These are phyloP conservation scores for Atrichornis clamosus DNA, from an alignment of 2,113 vertebrate species.

Conservation along the genomic window DNA sequence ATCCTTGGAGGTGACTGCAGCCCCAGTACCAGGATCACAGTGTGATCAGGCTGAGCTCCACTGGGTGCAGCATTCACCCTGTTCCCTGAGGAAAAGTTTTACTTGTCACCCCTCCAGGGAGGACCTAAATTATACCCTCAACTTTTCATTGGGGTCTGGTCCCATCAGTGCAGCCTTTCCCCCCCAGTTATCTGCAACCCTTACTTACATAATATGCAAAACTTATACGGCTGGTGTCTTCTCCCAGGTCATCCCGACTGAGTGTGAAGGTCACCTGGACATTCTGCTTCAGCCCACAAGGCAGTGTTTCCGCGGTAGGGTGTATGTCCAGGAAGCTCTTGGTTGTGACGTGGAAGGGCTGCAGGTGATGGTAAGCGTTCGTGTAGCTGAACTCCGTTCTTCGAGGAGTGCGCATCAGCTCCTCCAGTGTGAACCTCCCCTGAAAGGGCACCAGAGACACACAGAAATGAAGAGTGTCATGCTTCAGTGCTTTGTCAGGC, in stretches of 20 bases:
- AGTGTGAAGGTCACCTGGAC: slow-evolving; percentile 52
- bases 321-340: slow-evolving; percentile 60
- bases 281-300: slow-evolving; percentile 41
- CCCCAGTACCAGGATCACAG: neutral
- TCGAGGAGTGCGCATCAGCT: neutral
- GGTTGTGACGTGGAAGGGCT: slow-evolving; percentile 54
- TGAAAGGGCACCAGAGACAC: slow-evolving; percentile 8
- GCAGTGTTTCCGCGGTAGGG: neutral
- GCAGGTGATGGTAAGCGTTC: slow-evolving; percentile 24
- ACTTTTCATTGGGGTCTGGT: neutral
- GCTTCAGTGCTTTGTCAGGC: neutral
- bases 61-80: neutral
- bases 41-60: neutral
- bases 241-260: slow-evolving; percentile 8
- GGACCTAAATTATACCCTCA: neutral
- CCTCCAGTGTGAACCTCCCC: slow-evolving; percentile 58
- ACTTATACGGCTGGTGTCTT: slow-evolving; percentile 34
- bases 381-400: neutral
- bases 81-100: neutral
- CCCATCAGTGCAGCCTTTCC: neutral
- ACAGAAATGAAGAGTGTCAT: neutral
- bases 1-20: neutral
- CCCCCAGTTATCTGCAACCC: neutral
- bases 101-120: neutral
- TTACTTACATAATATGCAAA: slow-evolving; percentile 69